Conservation (phyloP, 1,140 invertebrate species). For the Fopius arisanus region DNA sequence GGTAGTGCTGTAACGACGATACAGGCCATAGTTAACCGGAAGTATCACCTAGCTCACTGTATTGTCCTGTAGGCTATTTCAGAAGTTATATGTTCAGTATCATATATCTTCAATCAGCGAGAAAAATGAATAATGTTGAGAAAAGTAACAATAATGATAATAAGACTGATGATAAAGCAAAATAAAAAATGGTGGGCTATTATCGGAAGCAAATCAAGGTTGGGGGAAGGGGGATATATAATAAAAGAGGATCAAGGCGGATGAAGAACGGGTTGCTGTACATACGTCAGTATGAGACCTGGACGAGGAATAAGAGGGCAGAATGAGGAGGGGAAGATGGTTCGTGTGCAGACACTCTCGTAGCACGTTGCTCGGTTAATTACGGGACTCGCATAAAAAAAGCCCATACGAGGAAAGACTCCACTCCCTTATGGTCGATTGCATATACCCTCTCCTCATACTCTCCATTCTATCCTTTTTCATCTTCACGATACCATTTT, state of each 20-base stretch:
- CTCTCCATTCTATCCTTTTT: not conserved
- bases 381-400: slow-evolving; percentile 15
- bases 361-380: slow-evolving; percentile 24
- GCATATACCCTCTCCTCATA: not conserved
- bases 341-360: slow-evolving; percentile 27
- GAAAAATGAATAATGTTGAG: no score
- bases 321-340: not conserved
- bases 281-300: not conserved
- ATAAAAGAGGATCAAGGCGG: not conserved
- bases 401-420: not conserved
- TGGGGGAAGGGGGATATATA: not conserved
- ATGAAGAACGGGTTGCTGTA: slow-evolving; percentile 5
- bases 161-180: no score
- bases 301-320: slow-evolving; percentile 5
- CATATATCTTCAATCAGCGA: no score
- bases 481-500: not conserved
- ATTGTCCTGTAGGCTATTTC: no score
- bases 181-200: not conserved
- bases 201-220: not conserved
- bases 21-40: not conserved
- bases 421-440: not conserved
- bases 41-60: no score
- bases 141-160: no score
- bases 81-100: no score
- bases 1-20: not conserved